A percentile compares a stretch with the other conserved stretches of the same genome.
phyloP scores from a whole-genome alignment of 1,140 invertebrate genomes.

The Drosophila biarmipes region DNA sequence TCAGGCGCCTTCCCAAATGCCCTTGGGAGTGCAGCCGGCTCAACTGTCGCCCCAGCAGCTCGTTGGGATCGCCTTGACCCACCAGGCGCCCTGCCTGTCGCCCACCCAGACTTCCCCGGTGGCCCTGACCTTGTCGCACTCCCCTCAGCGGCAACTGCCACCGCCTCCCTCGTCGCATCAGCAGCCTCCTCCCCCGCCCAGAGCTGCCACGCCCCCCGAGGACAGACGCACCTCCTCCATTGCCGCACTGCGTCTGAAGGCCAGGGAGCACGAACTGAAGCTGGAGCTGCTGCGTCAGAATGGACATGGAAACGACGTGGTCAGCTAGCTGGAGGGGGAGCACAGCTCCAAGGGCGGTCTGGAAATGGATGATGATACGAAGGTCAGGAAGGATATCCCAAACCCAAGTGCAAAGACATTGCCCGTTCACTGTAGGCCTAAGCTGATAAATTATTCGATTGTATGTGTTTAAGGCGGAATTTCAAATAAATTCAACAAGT shows the following conservation, averaged over 20 bases:
- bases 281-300: constrained; percentile 93
- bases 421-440: constrained; percentile 41
- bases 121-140: constrained; percentile 60
- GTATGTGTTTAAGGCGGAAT: constrained; percentile 37
- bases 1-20: constrained; percentile 20
- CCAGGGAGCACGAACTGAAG: constrained; percentile 95
- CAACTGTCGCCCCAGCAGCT: constrained; percentile 65
- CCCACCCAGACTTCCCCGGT: constrained; percentile 69
- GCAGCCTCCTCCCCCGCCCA: constrained; percentile 39
- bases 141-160: constrained; percentile 65
- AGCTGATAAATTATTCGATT: constrained; percentile 54
- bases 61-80: constrained; percentile 69
- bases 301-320: constrained; percentile 89
- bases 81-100: constrained; percentile 56
- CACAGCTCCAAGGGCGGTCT: neutral
- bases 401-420: constrained; percentile 49
- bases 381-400: constrained; percentile 4
- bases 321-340: constrained; percentile 85
- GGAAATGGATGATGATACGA: neutral
- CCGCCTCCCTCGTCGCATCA: constrained; percentile 43
- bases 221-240: constrained; percentile 95
- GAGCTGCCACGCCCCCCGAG: constrained; percentile 86
- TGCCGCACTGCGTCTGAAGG: constrained; percentile 94
- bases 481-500: constrained; percentile 45
- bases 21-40: constrained; percentile 30